Percentiles rank a stretch among this genome's conserved stretches.
Evolutionary conservation across 2,113 vertebrate genomes (phyloP).

Genomic region (Glaucomys volans): DNA sequence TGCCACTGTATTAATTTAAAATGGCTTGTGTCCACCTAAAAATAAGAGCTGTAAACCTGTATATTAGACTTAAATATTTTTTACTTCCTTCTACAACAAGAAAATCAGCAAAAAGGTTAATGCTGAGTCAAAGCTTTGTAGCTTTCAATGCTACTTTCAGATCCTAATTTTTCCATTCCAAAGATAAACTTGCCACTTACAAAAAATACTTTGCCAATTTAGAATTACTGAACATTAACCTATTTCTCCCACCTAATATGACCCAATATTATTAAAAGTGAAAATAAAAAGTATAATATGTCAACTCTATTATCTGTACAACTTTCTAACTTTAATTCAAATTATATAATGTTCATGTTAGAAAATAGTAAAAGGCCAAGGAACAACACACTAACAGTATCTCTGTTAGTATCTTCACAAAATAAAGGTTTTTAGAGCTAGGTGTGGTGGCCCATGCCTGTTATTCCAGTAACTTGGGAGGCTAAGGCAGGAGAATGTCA

Average conservation of each 20-base stretch:
- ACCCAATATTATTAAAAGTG: not conserved
- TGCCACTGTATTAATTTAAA: not conserved
- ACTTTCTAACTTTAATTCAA: constrained; percentile 33
- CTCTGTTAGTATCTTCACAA: not conserved
- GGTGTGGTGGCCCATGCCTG: no score
- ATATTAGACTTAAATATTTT: constrained; percentile 21
- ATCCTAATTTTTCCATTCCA: constrained; percentile 59
- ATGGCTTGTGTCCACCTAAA: not conserved
- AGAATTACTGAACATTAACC: not conserved
- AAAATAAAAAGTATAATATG: constrained; percentile 1
- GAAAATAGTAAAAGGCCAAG: not conserved
- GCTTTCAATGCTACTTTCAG: constrained; percentile 41
- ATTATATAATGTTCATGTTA: not conserved
- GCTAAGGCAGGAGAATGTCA: no score
- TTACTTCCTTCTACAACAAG: constrained; percentile 45
- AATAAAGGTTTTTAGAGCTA: not conserved
- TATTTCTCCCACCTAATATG: not conserved
- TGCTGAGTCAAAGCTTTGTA: constrained; percentile 36
- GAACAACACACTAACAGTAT: not conserved
- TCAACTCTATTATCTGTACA: not conserved
- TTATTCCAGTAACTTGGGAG: no score
- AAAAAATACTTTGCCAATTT: not conserved
- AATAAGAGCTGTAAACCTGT: constrained; percentile 38
- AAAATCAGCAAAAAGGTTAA: constrained; percentile 61
- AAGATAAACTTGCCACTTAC: not conserved